Evolutionary conservation across 1,140 invertebrate species (phyloP).

Genomic region (Mizuhopecten yessoensis): DNA sequence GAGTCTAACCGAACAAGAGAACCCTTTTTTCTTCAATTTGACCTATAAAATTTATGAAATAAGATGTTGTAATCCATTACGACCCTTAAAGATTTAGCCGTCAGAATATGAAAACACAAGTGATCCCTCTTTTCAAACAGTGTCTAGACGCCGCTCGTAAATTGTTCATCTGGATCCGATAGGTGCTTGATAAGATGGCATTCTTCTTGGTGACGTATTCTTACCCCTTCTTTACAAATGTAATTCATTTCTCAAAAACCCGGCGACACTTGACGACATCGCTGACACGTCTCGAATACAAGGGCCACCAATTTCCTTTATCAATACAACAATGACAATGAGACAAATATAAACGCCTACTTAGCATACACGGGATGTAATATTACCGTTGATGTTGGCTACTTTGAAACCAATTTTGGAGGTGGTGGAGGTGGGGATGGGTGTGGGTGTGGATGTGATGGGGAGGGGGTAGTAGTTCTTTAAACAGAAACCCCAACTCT

Average conservation of each 20-base stretch:
- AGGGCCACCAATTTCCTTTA: background rate
- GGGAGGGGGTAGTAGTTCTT: background rate
- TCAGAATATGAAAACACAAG: conserved; percentile 19
- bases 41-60: conserved; percentile 20
- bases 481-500: no score
- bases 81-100: conserved; percentile 11
- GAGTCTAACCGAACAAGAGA: no score
- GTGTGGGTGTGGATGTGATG: no score
- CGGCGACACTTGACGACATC: conserved; percentile 4
- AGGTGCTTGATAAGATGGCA: background rate
- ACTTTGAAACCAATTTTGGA: background rate
- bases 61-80: conserved; percentile 28
- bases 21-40: background rate
- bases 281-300: background rate
- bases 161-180: conserved; percentile 14
- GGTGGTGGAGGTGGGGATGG: no score
- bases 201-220: conserved; percentile 5
- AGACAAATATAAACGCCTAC: background rate
- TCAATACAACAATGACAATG: background rate
- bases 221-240: background rate
- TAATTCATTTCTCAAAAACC: background rate
- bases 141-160: conserved; percentile 7
- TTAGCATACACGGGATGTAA: background rate
- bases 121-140: conserved; percentile 28
- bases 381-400: background rate